Evolutionary conservation across 2,888 invertebrate genomes (phyloP).

Genomic region (Stratiomys singularior): DNA sequence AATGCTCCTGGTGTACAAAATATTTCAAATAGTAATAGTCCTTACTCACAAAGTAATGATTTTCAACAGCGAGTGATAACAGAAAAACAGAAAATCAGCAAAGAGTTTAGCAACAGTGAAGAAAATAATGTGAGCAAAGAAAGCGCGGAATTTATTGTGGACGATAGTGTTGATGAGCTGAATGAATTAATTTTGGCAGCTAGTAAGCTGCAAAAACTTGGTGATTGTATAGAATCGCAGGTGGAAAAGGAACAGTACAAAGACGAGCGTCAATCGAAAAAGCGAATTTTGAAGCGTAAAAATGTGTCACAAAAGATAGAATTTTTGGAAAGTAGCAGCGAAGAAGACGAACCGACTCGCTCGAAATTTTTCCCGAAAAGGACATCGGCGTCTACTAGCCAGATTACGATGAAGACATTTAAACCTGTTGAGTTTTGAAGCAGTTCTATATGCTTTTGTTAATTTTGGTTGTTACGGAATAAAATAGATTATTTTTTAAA

Average conservation of each 20-base stretch:
- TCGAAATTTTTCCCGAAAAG: background rate
- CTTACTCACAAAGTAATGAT: background rate
- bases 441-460: background rate
- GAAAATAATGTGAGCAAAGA: background rate
- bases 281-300: conserved; percentile 12
- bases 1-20: background rate
- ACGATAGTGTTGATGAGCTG: background rate
- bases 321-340: background rate
- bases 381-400: background rate
- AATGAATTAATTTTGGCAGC: background rate
- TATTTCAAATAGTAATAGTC: background rate
- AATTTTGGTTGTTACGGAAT: background rate
- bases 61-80: background rate
- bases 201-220: background rate
- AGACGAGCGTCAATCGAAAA: background rate
- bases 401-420: background rate
- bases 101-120: background rate
- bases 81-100: too few relatives aligned
- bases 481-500: too few relatives aligned
- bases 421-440: background rate
- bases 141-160: background rate
- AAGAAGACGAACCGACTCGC: background rate
- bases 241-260: background rate
- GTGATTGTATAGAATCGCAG: background rate
- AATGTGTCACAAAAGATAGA: background rate